A percentile compares a stretch with the other conserved stretches of the same genome.
These are phyloP conservation scores for Reticulitermes lucifugus DNA, from an alignment of 2,888 invertebrate genomes.

Conservation along the genomic window DNA sequence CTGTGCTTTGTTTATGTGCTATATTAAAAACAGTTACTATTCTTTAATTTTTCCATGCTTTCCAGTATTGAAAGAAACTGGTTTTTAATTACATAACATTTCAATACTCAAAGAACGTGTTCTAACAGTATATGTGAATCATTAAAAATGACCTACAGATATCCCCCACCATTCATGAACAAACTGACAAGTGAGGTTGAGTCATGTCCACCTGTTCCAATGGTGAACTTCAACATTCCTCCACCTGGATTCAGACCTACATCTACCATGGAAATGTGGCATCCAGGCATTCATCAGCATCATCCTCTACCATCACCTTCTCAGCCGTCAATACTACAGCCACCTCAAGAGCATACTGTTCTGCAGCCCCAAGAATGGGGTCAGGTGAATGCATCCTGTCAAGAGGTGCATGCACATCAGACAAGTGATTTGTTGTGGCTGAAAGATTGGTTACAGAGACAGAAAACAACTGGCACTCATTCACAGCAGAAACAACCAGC, in stretches of 20 bases:
- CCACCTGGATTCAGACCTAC: background rate
- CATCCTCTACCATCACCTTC: conserved; percentile 50
- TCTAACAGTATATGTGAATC: background rate
- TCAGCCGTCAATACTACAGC: background rate
- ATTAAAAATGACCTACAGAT: conserved; percentile 16
- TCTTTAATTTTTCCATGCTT: background rate
- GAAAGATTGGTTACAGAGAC: background rate
- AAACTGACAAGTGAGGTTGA: background rate
- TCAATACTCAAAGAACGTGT: background rate
- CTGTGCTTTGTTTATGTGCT: background rate
- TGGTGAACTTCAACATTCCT: conserved; percentile 58
- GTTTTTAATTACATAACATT: background rate
- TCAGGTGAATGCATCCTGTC: background rate
- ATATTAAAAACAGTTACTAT: background rate
- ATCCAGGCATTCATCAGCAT: conserved; percentile 57
- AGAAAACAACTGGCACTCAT: background rate
- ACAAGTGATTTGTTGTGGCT: conserved; percentile 7
- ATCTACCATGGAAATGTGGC: background rate
- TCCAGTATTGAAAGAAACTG: background rate
- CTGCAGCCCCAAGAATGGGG: background rate
- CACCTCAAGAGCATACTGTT: background rate
- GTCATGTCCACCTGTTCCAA: background rate
- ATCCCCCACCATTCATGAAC: background rate
- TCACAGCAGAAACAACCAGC: too few species aligned
- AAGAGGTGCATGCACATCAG: background rate